Evolutionary conservation across 1,140 invertebrate genomes (phyloP).

Genomic region (Lithobius niger): DNA sequence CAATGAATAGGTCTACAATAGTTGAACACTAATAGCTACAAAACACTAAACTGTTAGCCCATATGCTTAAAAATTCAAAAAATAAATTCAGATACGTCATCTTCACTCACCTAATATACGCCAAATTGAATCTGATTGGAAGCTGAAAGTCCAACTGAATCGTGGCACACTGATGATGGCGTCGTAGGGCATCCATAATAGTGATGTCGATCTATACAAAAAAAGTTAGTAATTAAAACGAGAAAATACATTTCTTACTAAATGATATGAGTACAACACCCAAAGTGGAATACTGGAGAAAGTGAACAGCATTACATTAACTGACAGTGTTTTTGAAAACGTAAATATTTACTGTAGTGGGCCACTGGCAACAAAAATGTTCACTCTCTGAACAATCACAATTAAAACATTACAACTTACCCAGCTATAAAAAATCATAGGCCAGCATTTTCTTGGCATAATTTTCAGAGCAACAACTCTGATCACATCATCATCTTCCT

Average conservation of each 20-base stretch:
- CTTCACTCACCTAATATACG: conserved; percentile 57
- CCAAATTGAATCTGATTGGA: conserved; percentile 78
- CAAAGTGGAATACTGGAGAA: too few relatives aligned
- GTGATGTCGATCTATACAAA: conserved; percentile 78
- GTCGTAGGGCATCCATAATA: conserved; percentile 79
- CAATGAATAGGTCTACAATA: background rate
- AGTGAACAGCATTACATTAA: too few relatives aligned
- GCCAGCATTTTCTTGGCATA: too few relatives aligned
- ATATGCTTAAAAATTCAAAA: conserved; percentile 2
- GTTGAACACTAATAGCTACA: background rate
- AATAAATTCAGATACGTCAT: background rate
- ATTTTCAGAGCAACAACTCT: too few relatives aligned
- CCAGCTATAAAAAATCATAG: too few relatives aligned
- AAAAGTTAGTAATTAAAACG: background rate
- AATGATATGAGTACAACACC: background rate
- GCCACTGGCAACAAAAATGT: too few relatives aligned
- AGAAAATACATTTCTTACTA: background rate
- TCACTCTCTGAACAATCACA: too few relatives aligned
- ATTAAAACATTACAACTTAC: too few relatives aligned
- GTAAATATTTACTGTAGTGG: too few relatives aligned
- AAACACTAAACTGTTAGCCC: too few relatives aligned
- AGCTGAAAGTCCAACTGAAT: conserved; percentile 98
- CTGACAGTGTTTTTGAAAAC: too few relatives aligned
- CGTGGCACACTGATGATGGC: conserved; percentile 89
- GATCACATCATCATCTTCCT: too few relatives aligned